These are phyloP conservation scores for Chloebia gouldiae DNA, from an alignment of 2,113 vertebrate genomes.

Conservation along the genomic window DNA sequence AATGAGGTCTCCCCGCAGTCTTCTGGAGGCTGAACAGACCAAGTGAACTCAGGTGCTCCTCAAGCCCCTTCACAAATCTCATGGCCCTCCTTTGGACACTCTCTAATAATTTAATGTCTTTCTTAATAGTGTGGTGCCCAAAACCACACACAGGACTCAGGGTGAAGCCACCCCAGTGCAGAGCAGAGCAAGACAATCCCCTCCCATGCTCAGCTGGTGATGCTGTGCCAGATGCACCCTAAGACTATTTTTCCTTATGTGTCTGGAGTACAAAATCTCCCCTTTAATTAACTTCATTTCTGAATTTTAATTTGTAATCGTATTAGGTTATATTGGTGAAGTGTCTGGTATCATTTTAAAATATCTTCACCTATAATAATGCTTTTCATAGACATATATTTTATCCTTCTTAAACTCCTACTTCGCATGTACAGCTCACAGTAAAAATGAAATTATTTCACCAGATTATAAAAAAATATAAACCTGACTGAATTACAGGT, in stretches of 20 bases:
- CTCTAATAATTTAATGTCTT: not conserved
- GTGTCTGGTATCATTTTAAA: not conserved
- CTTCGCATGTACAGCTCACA: not conserved
- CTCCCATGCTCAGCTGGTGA: rapidly evolving
- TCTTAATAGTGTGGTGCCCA: not conserved
- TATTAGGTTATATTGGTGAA: not conserved
- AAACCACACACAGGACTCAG: rapidly evolving
- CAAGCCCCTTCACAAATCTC: not conserved
- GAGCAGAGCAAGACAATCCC: not conserved
- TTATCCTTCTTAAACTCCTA: not conserved
- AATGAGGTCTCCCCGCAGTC: not conserved
- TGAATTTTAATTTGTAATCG: not conserved
- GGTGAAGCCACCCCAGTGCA: rapidly evolving
- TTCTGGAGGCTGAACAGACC: not conserved
- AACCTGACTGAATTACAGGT: not conserved
- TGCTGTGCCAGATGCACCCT: not conserved
- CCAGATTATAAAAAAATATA: not conserved
- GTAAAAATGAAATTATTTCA: not conserved
- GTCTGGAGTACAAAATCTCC: not conserved
- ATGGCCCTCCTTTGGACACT: rapidly evolving
- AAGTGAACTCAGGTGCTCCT: not conserved
- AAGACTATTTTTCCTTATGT: not conserved
- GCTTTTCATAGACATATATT: not conserved
- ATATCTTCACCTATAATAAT: not conserved
- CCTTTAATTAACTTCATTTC: not conserved